Base-by-base conservation (phyloP, 2,888 invertebrate genomes). In the Tenthredo mesomela region DNA sequence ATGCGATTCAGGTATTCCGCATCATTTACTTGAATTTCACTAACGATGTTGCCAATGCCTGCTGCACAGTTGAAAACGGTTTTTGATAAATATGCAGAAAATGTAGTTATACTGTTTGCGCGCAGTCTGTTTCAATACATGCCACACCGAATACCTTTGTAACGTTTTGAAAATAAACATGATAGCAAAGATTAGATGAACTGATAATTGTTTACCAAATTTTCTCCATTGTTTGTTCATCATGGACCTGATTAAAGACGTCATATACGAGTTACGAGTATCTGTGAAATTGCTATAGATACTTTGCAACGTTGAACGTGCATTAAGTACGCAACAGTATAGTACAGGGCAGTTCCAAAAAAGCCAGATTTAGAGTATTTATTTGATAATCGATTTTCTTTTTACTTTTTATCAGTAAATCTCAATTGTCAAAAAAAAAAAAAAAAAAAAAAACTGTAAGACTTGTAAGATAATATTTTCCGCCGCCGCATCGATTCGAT, bases 101-200 rank as follows among this genome's bases (percentile, higher is more conserved):
- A 65, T 29, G 10, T 65, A 25, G 65, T 65, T n/a, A n/a, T 65
- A 29, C 25, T 65, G 25, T 12, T 9, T 10, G 21, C 9, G 50
- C n/a, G 50, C 50, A 50, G 50, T 50, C 50, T 50, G 50, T 50
- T 50, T 50, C 29, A 29, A 29, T 29, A 65, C 21, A 25, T 25
- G 12, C 25, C 21, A 7, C 25, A 29, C 10, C 29, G 25, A 29
- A 65, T 65, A 29, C 65, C 21, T 65, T 15, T 65, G 65, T 50
- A 65, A 12, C 5, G 29, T 65, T 10, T 29, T 7, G 15, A 65
- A 29, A 65, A 65, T 29, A n/a, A 71, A 21, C 40, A 40, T 71
- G 37, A 71, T 40, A 71, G n/a, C 43, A n/a, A 71, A 71, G 40
- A 71, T 71, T 71, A 40, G 71, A 71, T 21, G 71, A 71, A 71